A percentile compares a stretch with the other conserved stretches of the same genome.
These are phyloP conservation scores for Gavia stellata DNA, from an alignment of 2,113 vertebrate species.

Conservation along the genomic window DNA sequence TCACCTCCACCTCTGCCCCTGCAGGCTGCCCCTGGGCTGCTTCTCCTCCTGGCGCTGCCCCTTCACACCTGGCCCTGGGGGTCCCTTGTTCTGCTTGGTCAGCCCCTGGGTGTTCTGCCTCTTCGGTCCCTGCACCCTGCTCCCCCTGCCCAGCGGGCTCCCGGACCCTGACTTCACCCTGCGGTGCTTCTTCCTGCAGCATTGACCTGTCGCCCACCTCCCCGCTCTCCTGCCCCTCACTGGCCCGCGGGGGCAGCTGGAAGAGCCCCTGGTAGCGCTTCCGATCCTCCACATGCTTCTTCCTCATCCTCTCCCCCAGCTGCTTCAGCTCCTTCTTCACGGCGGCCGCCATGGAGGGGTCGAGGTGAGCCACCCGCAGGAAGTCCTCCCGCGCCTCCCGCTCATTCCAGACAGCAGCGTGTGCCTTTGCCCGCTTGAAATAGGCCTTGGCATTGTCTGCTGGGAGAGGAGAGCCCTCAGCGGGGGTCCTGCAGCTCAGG, in stretches of 20 bases:
- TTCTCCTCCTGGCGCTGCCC: neutral
- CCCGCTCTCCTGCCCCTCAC: neutral
- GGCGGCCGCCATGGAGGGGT: constrained; percentile 66
- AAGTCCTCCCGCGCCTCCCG: constrained; percentile 75
- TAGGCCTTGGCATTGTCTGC: constrained; percentile 84
- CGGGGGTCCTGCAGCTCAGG: neutral
- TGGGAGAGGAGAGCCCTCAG: neutral
- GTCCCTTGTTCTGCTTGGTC: neutral
- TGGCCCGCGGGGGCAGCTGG: neutral
- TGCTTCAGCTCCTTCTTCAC: constrained; percentile 74
- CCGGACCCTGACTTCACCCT: neutral
- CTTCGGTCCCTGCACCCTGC: neutral
- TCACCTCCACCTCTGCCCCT: neutral
- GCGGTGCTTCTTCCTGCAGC: neutral
- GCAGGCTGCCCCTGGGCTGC: neutral
- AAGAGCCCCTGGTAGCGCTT: constrained; percentile 81
- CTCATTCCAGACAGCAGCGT: constrained; percentile 83
- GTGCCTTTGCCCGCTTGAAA: constrained; percentile 85
- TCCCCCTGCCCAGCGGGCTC: neutral
- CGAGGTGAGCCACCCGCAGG: constrained; percentile 74
- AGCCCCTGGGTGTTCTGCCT: neutral
- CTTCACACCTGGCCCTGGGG: neutral
- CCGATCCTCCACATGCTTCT: constrained; percentile 83
- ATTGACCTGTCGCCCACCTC: fast-evolving
- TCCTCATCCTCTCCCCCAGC: constrained; percentile 79